Base-by-base conservation (phyloP, 1,140 invertebrate species). In the Gonatopus flavifemur region DNA sequence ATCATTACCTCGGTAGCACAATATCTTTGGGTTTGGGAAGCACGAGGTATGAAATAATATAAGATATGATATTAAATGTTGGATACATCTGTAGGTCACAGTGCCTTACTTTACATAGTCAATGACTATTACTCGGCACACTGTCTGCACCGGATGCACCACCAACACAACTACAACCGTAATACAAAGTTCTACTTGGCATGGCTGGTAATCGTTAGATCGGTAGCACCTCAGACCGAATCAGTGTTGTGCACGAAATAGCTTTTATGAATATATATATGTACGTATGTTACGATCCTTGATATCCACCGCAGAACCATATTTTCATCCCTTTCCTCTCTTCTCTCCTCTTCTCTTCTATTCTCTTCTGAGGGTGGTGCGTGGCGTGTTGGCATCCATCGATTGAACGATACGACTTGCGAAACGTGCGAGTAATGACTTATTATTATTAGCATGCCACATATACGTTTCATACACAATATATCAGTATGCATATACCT, bases 161-260 rank as follows among this genome's bases (percentile, higher is more conserved):
- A 20, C 12, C 36, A 24, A 13, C 20, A 31, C 38, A n/a, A n/a
- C n/a, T n/a, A n/a, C n/a, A n/a, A n/a, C n/a, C n/a, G n/a, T n/a
- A n/a, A n/a, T n/a, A n/a, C n/a, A n/a, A n/a, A 10, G 45, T 22
- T 19, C 21, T 40, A 16, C 19, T 16, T 54, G 52, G 52, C 52
- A 48, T 54, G 52, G 46, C 39, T 47, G 38, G 52, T 54, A 54
- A 54, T 49, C 52, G 47, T 54, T 54, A 54, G 46, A 54, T 54
- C 39, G 47, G 47, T 54, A 43, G 46, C 52, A 44, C 52, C 52
- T 49, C 38, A 19, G 39, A n/a, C 44, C 39, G 33, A 54, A 54
- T 54, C 52, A 16, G 33, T 19, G 24, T 28, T n/a, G 32, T 20
- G 47, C 52, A 54, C 52, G 52, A 54, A 54, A 54, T 40, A 33